These are phyloP conservation scores for Halcyon leucocephala DNA, from an alignment of 2,797 vertebrate species.

Conservation along the genomic window DNA sequence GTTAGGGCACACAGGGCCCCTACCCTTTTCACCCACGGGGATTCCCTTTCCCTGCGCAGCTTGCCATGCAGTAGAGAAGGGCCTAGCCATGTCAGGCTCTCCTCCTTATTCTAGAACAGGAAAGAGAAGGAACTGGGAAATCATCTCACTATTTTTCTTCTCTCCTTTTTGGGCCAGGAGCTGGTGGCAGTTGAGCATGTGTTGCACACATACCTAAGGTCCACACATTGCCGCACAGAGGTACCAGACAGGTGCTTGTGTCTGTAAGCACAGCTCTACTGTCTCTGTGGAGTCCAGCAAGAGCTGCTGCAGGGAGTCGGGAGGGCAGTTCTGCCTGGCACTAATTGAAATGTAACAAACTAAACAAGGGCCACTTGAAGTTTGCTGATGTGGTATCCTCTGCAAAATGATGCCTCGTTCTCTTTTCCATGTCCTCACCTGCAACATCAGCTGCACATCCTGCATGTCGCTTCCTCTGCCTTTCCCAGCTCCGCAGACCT, in stretches of 20 bases:
- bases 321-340: constrained; percentile 32
- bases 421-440: not conserved
- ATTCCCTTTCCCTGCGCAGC: not conserved
- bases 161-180: constrained; percentile 39
- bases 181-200: constrained; percentile 42
- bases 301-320: not conserved
- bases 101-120: not conserved
- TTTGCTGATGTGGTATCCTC: not conserved
- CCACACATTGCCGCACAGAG: not conserved
- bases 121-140: not conserved
- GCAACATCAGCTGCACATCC: constrained; percentile 13
- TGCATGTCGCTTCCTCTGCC: constrained; percentile 36
- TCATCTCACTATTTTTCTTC: not conserved
- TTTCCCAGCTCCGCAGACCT: constrained; percentile 2
- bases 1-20: constrained; percentile 17
- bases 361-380: not conserved
- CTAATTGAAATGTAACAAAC: constrained; percentile 17
- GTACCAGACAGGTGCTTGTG: not conserved
- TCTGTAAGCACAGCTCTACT: not conserved
- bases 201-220: not conserved
- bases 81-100: not conserved
- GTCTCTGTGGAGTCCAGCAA: not conserved
- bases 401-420: not conserved
- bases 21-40: not conserved
- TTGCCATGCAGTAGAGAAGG: not conserved